Conservation (phyloP, 1,140 invertebrate genomes). For the Zaprionus camerounensis region DNA sequence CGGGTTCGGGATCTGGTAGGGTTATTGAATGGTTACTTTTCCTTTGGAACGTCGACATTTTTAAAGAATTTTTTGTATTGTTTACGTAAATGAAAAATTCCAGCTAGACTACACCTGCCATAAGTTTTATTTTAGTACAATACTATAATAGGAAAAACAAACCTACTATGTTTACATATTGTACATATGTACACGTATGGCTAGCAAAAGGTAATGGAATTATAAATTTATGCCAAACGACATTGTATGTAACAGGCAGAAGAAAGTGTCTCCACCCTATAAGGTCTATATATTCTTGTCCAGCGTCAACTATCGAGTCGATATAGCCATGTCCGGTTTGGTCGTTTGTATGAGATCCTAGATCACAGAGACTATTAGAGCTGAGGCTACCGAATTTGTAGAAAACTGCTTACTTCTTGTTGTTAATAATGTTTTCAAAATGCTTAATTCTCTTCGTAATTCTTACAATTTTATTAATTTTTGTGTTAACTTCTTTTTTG, state of each 20-base stretch:
- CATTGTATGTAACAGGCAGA: too few relatives aligned
- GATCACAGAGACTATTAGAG: too few relatives aligned
- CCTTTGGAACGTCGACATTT: background rate
- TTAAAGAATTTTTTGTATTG: background rate
- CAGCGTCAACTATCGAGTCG: too few relatives aligned
- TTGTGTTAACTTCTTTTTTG: slow-evolving; percentile 27
- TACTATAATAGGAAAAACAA: background rate
- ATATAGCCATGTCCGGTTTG: too few relatives aligned
- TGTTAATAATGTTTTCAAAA: background rate
- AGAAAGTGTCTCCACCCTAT: too few relatives aligned
- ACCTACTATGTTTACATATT: slow-evolving; percentile 14
- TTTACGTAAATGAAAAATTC: background rate
- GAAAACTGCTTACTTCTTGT: too few relatives aligned
- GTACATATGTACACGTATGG: background rate
- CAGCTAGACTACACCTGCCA: background rate
- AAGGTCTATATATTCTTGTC: too few relatives aligned
- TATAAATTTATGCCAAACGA: too few relatives aligned
- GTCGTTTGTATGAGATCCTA: too few relatives aligned
- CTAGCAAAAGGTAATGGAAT: too few relatives aligned
- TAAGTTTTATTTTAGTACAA: background rate
- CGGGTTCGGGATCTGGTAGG: background rate
- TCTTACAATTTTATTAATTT: slow-evolving; percentile 38
- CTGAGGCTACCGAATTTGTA: too few relatives aligned
- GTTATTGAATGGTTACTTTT: background rate
- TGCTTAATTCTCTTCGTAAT: background rate